Evolutionary conservation across 64 coral and sea anemone species (phyloP), one percentile per base, ranked within the genome.

Genomic region (Orbicella faveolata): DNA sequence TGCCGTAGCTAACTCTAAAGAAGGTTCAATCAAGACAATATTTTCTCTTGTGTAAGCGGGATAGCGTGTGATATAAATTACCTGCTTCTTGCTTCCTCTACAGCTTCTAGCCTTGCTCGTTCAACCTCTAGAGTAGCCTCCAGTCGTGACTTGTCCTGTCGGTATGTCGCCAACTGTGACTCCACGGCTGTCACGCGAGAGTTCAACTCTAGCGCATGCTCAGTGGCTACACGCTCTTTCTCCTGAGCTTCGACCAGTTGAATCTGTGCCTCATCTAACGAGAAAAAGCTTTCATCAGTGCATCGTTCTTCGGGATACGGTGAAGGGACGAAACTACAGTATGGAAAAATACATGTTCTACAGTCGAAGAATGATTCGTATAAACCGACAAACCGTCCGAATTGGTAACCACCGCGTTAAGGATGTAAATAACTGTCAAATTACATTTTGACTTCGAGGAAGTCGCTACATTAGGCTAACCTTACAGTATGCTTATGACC

Each of bases 101-200:
- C 35, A 16, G 86, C 68, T 88, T 89, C 91, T 18, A 89, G 61
- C 35, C 93, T 99, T 63, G 94, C 66, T 89, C 88, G 87, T 48
- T 93, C 94, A 16, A 99, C 44, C 80, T 99, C 97, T 70, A 99
- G 52, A 30, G 95, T 92, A 18, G 97, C 97, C 66, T 93, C 97
- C 21, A 99, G 41, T 33, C 94, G 88, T n/a, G 97, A 87, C 59
- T 94, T 95, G 6, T 96, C 97, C 6, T 95, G 83, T 21, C 94
- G 91, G 86, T 92, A 96, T 74, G 88, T 93, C 5, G 78, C 78
- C 19, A 99, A 84, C 79, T 99, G 97, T 52, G 97, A 88, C 74
- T 99, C 97, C 3, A 99, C 88, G n/a, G 93, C 87, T 61, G 97
- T 90, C 26, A 99, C 30, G 9, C 94, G 90, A 16, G 90, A 67